Evolutionary conservation across 2,888 invertebrate genomes (phyloP).

Genomic region (Osmoderma eremita): DNA sequence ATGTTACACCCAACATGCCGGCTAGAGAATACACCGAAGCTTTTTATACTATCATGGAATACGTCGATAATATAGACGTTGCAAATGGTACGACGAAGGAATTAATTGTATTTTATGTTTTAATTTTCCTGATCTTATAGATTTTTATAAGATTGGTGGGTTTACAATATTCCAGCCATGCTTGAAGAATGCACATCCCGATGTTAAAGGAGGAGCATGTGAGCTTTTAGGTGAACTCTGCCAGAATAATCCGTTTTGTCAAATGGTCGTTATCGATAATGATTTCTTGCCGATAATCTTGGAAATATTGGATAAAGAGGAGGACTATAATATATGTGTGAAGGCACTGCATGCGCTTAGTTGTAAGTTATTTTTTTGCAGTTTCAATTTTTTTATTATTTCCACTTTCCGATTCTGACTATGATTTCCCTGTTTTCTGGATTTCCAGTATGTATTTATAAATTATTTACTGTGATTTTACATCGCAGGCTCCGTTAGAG

Average conservation of each 20-base stretch:
- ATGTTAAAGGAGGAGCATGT: constrained; percentile 73
- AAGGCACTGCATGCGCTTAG: constrained; percentile 84
- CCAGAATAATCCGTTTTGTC: constrained; percentile 89
- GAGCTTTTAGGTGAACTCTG: constrained; percentile 80
- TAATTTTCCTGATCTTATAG: constrained; percentile 57
- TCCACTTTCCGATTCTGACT: not conserved
- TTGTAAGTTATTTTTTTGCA: constrained; percentile 69
- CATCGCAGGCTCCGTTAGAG: constrained; percentile 72
- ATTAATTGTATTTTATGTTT: no score
- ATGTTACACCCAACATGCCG: constrained; percentile 65
- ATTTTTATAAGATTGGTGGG: constrained; percentile 87
- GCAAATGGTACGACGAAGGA: constrained; percentile 72
- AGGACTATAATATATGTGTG: constrained; percentile 70
- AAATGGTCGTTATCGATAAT: constrained; percentile 74
- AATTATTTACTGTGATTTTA: not conserved
- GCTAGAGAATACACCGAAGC: constrained; percentile 71
- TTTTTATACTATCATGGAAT: constrained; percentile 74
- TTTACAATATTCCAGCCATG: constrained; percentile 77
- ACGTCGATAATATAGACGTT: constrained; percentile 79
- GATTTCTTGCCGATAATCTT: constrained; percentile 74
- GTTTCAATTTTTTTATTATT: no score
- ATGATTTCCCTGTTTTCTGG: not conserved
- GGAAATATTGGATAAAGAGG: constrained; percentile 67
- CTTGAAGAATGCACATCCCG: constrained; percentile 70
- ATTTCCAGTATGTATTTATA: not conserved